Evolutionary conservation across 2,797 vertebrate species (phyloP).

Genomic region (Falco columbarius): DNA sequence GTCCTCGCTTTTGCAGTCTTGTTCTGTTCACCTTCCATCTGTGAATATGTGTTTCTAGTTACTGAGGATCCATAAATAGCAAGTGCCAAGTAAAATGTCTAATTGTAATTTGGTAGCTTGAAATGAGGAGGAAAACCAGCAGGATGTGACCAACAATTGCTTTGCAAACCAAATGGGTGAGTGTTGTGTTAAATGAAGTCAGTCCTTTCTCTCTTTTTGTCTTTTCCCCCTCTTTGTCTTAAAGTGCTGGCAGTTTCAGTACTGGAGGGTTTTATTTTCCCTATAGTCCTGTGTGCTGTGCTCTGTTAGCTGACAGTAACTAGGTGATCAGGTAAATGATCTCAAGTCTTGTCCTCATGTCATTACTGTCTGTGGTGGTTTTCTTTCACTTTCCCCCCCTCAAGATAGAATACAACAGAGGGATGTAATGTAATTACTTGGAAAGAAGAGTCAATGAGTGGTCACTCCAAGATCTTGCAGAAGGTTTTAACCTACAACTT

Average conservation of each 20-base stretch:
- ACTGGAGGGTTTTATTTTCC: background rate
- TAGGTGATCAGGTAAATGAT: background rate
- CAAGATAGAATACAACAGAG: background rate
- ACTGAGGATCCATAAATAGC: background rate
- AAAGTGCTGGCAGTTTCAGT: background rate
- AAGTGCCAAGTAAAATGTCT: background rate
- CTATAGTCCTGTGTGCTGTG: background rate
- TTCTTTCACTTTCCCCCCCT: background rate
- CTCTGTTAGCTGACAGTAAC: background rate
- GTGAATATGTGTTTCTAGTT: background rate
- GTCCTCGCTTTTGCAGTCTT: background rate
- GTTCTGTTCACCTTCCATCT: background rate
- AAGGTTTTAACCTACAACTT: background rate
- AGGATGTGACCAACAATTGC: background rate
- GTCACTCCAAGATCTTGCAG: background rate
- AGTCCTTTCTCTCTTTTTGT: background rate
- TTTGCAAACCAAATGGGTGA: background rate
- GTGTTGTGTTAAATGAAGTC: background rate
- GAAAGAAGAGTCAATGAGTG: background rate
- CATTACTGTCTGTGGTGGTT: background rate
- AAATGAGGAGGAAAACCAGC: background rate
- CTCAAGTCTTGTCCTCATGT: background rate
- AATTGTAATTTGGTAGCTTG: background rate
- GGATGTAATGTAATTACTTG: constrained; percentile 35
- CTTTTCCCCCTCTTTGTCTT: background rate